Evolutionary conservation across 2,113 vertebrate genomes (phyloP), one percentile per base, ranked within the genome.

Genomic region (Setophaga coronata): DNA sequence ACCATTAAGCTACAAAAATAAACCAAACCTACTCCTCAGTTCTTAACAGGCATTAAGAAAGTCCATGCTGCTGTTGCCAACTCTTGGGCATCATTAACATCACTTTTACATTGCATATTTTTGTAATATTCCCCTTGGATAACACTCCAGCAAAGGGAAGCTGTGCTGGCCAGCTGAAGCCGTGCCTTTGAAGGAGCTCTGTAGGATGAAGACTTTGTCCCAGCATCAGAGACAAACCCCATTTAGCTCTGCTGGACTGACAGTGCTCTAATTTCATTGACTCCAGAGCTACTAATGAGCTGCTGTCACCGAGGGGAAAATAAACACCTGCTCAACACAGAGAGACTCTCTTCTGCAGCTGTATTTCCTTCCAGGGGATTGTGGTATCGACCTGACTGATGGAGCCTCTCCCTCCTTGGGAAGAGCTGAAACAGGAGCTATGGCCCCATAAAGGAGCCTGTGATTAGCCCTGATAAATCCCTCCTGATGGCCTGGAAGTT

Each of bases 261-360:
- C 14, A 47, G 58, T 42, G 65, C 74, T 80, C 50, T 81, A 70
- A 87, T 89, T 92, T 94, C 77, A 91, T 90, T 92, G 82, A 96
- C 89, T 84, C 51, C 89, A 74, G 56, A 21, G 56, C 64, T 77
- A 17, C 60, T 84, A 81, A 93, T 10, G 61, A 94, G 60, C 74
- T 93, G 70, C 24, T 76, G 53, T 18, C 66, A 72, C 73, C 43
- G 7, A 80, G 31, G 28, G 42, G 14, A 76, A 87, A 93, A 67
- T 6, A 94, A 93, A 71, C 50, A 87, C 34, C 47, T 28, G 56
- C 80, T 83, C 56, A 95, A 60, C 60, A 92, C 21, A 57, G 6
- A 73, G 15, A 56, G 60, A 88, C 42, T 81, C 42, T 12, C 54
- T 38, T 67, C 24, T 51, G 18, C 84, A 67, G 62, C 16, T 91